Evolutionary conservation across 2,888 invertebrate genomes (phyloP).

Genomic region (Cenopis cana): DNA sequence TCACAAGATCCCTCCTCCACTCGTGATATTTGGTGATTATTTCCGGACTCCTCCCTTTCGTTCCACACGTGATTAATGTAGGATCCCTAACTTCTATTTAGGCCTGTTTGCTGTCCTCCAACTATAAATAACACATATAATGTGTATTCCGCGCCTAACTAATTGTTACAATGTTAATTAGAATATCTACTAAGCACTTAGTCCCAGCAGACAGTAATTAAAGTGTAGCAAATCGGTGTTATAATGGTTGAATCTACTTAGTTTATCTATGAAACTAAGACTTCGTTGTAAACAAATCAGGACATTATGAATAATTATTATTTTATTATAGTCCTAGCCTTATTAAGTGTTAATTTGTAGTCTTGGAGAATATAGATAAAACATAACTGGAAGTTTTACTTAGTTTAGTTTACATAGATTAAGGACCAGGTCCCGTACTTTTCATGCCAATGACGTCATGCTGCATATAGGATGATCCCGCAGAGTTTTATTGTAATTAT

Average conservation of each 20-base stretch:
- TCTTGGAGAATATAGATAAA: background rate
- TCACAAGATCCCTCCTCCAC: no score
- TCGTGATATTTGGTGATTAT: no score
- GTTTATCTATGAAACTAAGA: background rate
- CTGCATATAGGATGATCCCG: no score
- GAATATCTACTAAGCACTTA: background rate
- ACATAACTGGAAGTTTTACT: background rate
- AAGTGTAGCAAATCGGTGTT: background rate
- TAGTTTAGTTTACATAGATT: no score
- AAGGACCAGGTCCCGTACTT: no score
- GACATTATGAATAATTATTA: background rate
- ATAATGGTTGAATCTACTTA: constrained; percentile 4
- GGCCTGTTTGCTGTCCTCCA: background rate
- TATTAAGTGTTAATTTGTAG: background rate
- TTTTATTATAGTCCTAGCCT: no score
- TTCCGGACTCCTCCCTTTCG: no score
- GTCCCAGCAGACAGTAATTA: background rate
- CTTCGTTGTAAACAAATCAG: background rate
- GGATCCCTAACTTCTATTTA: no score
- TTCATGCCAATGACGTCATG: no score
- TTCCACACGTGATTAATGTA: no score
- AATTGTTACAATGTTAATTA: background rate
- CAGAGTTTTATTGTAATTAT: no score
- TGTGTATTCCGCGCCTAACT: background rate
- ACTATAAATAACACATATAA: background rate